Conservation (phyloP, 1,140 invertebrate species). For the Atta cephalotes region DNA sequence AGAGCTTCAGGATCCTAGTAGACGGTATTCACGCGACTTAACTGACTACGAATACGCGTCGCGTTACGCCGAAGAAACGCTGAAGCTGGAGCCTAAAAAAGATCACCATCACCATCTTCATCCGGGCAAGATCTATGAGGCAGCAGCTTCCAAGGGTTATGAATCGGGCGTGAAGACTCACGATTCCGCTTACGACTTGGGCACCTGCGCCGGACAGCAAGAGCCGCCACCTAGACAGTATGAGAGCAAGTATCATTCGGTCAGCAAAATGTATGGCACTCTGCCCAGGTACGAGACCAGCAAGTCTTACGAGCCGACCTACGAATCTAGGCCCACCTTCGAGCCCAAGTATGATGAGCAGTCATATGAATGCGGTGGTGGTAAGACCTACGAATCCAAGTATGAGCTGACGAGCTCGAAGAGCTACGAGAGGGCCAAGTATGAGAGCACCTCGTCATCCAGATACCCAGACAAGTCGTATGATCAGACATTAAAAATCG, state of each 20-base stretch:
- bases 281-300: slow-evolving; percentile 82
- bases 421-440: slow-evolving; percentile 84
- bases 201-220: slow-evolving; percentile 72
- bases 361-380: slow-evolving; percentile 67
- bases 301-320: slow-evolving; percentile 76
- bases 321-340: slow-evolving; percentile 74
- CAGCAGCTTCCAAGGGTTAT: slow-evolving; percentile 80
- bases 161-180: slow-evolving; percentile 84
- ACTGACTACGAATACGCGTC: slow-evolving; percentile 83
- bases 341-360: slow-evolving; percentile 79
- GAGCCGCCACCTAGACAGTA: slow-evolving; percentile 75
- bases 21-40: slow-evolving; percentile 82
- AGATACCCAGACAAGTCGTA: slow-evolving; percentile 83
- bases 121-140: slow-evolving; percentile 76
- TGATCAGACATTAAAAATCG: slow-evolving; percentile 84
- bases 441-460: slow-evolving; percentile 75
- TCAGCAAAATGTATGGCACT: slow-evolving; percentile 82
- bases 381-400: slow-evolving; percentile 80
- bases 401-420: slow-evolving; percentile 84
- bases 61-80: slow-evolving; percentile 82
- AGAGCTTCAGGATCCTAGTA: slow-evolving; percentile 76
- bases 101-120: slow-evolving; percentile 77
- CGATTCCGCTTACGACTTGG: slow-evolving; percentile 82
- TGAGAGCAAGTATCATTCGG: slow-evolving; percentile 79
- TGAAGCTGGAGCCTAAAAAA: slow-evolving; percentile 84